A percentile compares a stretch with the other conserved stretches of the same genome.
Evolutionary conservation across 2,888 invertebrate genomes (phyloP).

Genomic region (Sarcophaga rosellei): DNA sequence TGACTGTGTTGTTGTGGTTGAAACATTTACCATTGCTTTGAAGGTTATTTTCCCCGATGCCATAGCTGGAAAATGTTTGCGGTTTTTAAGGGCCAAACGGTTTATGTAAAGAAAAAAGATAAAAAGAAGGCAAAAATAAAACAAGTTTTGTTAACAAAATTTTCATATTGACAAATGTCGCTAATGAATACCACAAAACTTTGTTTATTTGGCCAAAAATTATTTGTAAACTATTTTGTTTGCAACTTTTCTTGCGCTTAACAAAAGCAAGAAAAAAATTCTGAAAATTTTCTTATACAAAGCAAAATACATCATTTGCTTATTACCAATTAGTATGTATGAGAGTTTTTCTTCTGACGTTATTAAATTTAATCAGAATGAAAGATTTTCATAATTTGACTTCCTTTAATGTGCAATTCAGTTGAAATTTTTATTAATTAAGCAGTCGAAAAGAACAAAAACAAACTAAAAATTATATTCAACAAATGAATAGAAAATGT

Average conservation of each 20-base stretch:
- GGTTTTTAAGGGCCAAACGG: neutral
- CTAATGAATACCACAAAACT: slow-evolving; percentile 65
- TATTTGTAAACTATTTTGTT: slow-evolving; percentile 2
- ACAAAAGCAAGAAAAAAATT: neutral
- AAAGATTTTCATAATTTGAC: slow-evolving; percentile 1
- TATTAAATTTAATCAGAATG: neutral
- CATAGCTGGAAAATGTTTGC: neutral
- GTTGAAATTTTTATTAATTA: no score
- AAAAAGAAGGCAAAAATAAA: neutral
- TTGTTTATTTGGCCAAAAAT: slow-evolving; percentile 29
- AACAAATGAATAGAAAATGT: no score
- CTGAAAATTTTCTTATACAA: slow-evolving; percentile 10
- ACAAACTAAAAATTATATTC: no score
- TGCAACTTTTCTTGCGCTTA: neutral
- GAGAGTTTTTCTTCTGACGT: neutral
- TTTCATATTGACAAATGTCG: slow-evolving; percentile 68
- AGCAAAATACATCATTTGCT: neutral
- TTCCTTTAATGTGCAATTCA: neutral
- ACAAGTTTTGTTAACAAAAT: slow-evolving; percentile 23
- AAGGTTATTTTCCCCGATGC: neutral
- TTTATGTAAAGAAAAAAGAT: neutral
- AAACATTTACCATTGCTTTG: neutral
- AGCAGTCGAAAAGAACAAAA: no score
- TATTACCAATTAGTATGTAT: neutral
- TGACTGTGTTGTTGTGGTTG: neutral